Conservation (phyloP, 2,888 invertebrate species). For the Colletes collaris region DNA sequence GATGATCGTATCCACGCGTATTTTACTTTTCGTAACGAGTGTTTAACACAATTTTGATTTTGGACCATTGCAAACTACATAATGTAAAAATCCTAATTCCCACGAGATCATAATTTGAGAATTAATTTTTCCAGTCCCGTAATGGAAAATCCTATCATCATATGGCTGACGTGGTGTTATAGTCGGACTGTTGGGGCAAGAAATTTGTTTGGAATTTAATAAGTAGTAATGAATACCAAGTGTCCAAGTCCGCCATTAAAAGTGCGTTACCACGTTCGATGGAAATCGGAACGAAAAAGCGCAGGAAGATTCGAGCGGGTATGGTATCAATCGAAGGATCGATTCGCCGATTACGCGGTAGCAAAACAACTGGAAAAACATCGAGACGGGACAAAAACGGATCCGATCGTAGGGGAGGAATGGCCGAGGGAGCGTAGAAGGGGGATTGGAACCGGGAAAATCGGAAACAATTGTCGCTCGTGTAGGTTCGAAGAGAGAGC, state of each 20-base stretch:
- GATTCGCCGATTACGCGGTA: conserved; percentile 58
- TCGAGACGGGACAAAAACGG: conserved; percentile 59
- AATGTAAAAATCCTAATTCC: too few species aligned
- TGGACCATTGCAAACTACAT: too few species aligned
- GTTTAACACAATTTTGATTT: too few species aligned
- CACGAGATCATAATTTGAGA: too few species aligned
- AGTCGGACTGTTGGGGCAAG: too few species aligned
- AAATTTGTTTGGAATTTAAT: too few species aligned
- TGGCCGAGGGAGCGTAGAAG: background rate
- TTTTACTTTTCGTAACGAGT: too few species aligned
- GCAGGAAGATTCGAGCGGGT: conserved; percentile 29
- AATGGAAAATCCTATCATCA: too few species aligned
- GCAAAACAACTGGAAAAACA: conserved; percentile 62
- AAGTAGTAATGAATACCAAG: too few species aligned
- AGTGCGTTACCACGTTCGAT: conserved; percentile 10
- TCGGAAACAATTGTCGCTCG: conserved; percentile 71
- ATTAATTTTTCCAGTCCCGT: too few species aligned
- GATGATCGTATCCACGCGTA: too few species aligned
- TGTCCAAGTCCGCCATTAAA: conserved; percentile 13
- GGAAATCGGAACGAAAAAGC: conserved; percentile 11
- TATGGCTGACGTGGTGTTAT: too few species aligned
- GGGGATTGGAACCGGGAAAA: conserved; percentile 46
- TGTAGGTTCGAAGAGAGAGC: conserved; percentile 54
- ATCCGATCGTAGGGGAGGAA: background rate
- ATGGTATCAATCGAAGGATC: conserved; percentile 50